Evolutionary conservation across 2,797 vertebrate genomes (phyloP).

Genomic region (Triplophysa bombifrons): DNA sequence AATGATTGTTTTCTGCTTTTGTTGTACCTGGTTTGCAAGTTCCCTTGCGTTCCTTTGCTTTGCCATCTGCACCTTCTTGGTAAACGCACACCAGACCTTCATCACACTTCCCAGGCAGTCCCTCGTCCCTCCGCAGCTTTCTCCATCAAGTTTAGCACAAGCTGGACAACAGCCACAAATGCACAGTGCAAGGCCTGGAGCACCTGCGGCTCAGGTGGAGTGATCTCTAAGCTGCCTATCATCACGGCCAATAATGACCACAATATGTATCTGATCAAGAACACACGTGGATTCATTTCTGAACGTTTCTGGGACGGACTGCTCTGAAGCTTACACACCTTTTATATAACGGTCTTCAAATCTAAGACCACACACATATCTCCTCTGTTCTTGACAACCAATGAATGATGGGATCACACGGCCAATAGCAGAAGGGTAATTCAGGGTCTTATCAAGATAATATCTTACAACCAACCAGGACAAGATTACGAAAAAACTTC

Average conservation of each 20-base stretch:
- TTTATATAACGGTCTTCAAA: constrained; percentile 52
- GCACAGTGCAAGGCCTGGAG: constrained; percentile 74
- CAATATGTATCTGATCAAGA: constrained; percentile 52
- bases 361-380: constrained; percentile 43
- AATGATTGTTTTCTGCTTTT: constrained; percentile 7
- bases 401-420: constrained; percentile 56
- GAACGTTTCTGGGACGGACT: constrained; percentile 24
- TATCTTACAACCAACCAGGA: no score
- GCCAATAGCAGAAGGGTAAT: no score
- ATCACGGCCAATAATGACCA: constrained; percentile 47
- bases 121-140: constrained; percentile 76
- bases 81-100: constrained; percentile 72
- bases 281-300: constrained; percentile 24
- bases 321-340: constrained; percentile 32
- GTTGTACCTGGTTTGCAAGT: constrained; percentile 70
- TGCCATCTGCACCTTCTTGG: constrained; percentile 55
- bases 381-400: constrained; percentile 69
- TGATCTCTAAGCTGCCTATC: constrained; percentile 45
- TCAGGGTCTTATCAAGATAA: no score
- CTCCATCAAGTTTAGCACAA: constrained; percentile 68
- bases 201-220: constrained; percentile 35
- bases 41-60: constrained; percentile 62
- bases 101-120: constrained; percentile 76
- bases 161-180: constrained; percentile 75
- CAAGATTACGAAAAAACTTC: no score